Percentiles rank a stretch among this genome's conserved stretches.
Conservation (phyloP, 1,140 invertebrate genomes). For the Rhyacophila brunnea region DNA sequence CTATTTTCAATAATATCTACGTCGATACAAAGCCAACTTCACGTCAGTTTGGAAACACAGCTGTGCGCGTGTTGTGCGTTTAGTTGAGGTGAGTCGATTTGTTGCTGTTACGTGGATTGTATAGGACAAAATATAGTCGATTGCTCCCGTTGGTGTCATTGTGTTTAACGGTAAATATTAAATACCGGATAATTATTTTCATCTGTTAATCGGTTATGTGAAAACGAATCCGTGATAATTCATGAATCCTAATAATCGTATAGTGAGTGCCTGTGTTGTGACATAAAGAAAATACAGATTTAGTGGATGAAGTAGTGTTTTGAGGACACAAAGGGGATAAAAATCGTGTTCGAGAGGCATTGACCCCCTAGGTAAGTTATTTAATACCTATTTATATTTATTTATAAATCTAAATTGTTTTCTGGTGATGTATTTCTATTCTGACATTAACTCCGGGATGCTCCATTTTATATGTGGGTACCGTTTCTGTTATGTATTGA, state of each 20-base stretch:
- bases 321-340: conserved; percentile 20
- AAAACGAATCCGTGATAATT: neutral
- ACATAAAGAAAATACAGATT: neutral
- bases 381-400: conserved; percentile 5
- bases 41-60: conserved; percentile 12
- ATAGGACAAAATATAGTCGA: neutral
- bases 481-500: conserved; percentile 4
- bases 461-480: neutral
- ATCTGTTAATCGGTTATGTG: neutral
- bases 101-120: conserved; percentile 4
- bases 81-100: conserved; percentile 11
- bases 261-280: conserved; percentile 17
- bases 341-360: conserved; percentile 14
- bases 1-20: too few relatives aligned
- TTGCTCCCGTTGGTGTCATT: conserved; percentile 10
- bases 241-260: conserved; percentile 1
- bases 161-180: conserved; percentile 23
- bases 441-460: too few relatives aligned
- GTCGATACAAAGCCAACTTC: neutral
- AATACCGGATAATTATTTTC: neutral
- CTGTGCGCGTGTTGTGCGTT: conserved; percentile 4
- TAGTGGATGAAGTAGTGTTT: conserved; percentile 22
- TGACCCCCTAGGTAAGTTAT: conserved; percentile 10
- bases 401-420: neutral
- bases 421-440: neutral